A percentile compares a stretch with the other conserved stretches of the same genome.
Evolutionary conservation across 2,113 vertebrate species (phyloP).

Genomic region (Cyanistes caeruleus): DNA sequence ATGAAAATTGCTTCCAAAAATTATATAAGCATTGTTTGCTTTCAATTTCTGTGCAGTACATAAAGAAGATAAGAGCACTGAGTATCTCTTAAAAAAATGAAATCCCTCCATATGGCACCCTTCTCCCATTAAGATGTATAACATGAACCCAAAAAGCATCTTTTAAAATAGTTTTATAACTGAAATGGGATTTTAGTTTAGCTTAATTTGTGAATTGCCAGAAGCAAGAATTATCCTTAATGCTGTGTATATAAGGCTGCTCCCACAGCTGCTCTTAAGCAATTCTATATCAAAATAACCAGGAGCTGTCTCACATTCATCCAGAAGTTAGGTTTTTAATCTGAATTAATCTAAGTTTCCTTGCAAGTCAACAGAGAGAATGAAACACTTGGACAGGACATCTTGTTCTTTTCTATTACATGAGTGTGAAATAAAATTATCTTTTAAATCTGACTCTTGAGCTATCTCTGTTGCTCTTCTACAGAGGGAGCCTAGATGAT

Average conservation of each 20-base stretch:
- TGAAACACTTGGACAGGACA: background rate
- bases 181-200: slow-evolving; percentile 48
- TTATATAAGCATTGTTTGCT: slow-evolving; percentile 1
- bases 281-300: slow-evolving; percentile 50
- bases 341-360: background rate
- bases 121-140: slow-evolving; percentile 30
- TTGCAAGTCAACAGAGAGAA: background rate
- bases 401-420: background rate
- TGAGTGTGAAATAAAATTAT: background rate
- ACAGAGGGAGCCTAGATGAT: background rate
- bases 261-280: slow-evolving; percentile 35
- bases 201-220: slow-evolving; percentile 62
- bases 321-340: background rate
- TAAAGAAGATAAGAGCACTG: background rate
- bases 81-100: slow-evolving; percentile 27
- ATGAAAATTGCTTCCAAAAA: slow-evolving; percentile 17
- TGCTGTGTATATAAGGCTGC: slow-evolving; percentile 5
- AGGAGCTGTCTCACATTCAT: slow-evolving; percentile 16
- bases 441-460: background rate
- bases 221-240: slow-evolving; percentile 52
- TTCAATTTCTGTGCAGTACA: background rate
- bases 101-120: slow-evolving; percentile 32
- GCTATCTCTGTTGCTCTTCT: background rate
- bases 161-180: slow-evolving; percentile 39
- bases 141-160: slow-evolving; percentile 31